Evolutionary conservation across 2,888 invertebrate genomes (phyloP).

Genomic region (Orthosia gothica): DNA sequence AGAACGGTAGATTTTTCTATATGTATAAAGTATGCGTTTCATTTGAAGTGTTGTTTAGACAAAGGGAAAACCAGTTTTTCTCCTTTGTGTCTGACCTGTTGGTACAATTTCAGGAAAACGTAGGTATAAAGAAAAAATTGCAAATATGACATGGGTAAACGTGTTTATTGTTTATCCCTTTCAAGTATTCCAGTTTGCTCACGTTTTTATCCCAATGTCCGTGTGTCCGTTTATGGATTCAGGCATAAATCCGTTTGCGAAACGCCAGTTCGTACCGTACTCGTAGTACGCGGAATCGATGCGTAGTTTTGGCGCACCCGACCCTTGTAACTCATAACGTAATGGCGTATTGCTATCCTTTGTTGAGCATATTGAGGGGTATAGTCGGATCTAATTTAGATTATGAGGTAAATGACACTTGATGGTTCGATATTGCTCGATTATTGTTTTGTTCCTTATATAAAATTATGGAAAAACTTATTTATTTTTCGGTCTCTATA

Average conservation of each 20-base stretch:
- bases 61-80: conserved; percentile 6
- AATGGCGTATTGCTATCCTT: conserved; percentile 72
- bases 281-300: conserved; percentile 78
- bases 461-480: neutral
- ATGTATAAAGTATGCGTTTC: conserved; percentile 1
- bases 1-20: neutral
- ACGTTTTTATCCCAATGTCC: conserved; percentile 66
- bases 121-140: conserved; percentile 44
- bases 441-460: conserved; percentile 10
- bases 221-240: conserved; percentile 80
- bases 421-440: conserved; percentile 28
- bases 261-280: conserved; percentile 74
- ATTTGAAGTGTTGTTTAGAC: conserved; percentile 1
- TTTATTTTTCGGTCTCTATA: neutral
- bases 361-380: conserved; percentile 70
- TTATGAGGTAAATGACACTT: conserved; percentile 52
- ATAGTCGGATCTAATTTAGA: conserved; percentile 57
- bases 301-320: conserved; percentile 83
- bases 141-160: conserved; percentile 63
- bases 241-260: conserved; percentile 85
- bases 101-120: conserved; percentile 15
- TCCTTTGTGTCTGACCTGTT: neutral
- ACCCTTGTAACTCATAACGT: conserved; percentile 81
- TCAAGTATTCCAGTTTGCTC: conserved; percentile 62
- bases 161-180: conserved; percentile 69